phyloP scores from a whole-genome alignment of 1,140 invertebrate genomes.

The Lepidurus packardi region DNA sequence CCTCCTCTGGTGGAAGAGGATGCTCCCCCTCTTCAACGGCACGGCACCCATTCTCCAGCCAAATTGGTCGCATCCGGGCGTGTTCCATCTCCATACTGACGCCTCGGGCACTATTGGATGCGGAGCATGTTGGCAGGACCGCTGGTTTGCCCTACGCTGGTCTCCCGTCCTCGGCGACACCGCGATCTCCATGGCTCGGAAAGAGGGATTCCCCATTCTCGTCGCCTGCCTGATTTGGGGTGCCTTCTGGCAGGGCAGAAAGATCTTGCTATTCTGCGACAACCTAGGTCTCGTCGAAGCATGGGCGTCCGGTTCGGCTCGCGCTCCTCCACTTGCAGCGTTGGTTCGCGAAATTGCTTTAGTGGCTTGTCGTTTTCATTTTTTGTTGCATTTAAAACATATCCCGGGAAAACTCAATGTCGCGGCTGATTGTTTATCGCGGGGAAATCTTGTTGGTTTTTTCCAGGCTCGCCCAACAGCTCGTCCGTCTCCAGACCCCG shows the following conservation, averaged over 20 bases:
- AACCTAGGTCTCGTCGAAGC: background rate
- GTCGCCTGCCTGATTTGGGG: slow-evolving; percentile 18
- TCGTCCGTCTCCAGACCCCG: background rate
- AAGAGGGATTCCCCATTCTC: background rate
- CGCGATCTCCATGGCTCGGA: background rate
- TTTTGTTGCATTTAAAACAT: background rate
- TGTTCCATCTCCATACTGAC: background rate
- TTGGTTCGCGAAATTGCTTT: slow-evolving; percentile 17
- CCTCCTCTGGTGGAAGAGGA: background rate
- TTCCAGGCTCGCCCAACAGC: background rate
- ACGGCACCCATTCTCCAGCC: background rate
- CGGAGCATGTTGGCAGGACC: background rate
- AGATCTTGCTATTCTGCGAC: background rate
- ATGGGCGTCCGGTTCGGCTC: background rate
- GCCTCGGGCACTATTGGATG: background rate
- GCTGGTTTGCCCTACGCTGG: background rate
- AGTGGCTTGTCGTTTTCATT: background rate
- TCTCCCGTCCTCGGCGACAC: background rate
- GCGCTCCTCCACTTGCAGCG: background rate
- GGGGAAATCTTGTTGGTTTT: background rate
- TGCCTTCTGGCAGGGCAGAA: background rate
- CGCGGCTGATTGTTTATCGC: slow-evolving; percentile 8
- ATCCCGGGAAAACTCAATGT: slow-evolving; percentile 12
- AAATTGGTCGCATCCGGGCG: background rate
- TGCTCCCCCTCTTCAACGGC: background rate